A percentile compares a stretch with the other conserved stretches of the same genome.
Conservation (phyloP, 2,797 vertebrate species). For the Pelobates cultripes region DNA sequence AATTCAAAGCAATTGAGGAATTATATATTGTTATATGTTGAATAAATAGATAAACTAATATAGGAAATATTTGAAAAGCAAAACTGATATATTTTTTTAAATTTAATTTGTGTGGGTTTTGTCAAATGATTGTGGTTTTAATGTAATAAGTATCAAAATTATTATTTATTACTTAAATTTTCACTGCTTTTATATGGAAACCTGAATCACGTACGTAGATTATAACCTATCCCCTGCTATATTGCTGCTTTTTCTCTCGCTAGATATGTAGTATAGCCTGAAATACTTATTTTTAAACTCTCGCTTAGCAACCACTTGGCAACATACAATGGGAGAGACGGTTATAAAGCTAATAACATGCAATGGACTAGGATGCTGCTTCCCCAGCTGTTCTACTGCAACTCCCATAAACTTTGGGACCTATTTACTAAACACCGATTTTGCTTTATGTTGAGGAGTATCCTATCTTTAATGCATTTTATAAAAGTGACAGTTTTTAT, state of each 20-base stretch:
- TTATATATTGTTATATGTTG: not conserved
- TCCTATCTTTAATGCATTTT: no score
- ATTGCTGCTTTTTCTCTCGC: not conserved
- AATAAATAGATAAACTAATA: no score
- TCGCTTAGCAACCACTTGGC: slow-evolving; percentile 29
- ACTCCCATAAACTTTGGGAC: not conserved
- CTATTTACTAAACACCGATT: no score
- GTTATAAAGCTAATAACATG: not conserved
- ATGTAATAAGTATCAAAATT: not conserved
- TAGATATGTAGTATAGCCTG: not conserved
- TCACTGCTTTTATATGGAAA: not conserved
- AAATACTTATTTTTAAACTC: slow-evolving; percentile 29
- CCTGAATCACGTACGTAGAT: not conserved
- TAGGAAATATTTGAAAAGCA: no score
- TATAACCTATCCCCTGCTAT: no score
- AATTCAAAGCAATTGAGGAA: not conserved
- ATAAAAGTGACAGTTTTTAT: no score
- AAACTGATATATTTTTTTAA: not conserved
- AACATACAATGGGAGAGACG: slow-evolving; percentile 1
- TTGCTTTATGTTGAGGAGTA: no score
- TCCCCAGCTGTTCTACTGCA: no score
- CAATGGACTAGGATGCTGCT: not conserved
- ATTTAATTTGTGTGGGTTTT: not conserved
- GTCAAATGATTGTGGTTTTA: not conserved
- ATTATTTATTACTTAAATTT: not conserved